Evolutionary conservation across 2,888 invertebrate species (phyloP).

Genomic region (Spodoptera exigua): DNA sequence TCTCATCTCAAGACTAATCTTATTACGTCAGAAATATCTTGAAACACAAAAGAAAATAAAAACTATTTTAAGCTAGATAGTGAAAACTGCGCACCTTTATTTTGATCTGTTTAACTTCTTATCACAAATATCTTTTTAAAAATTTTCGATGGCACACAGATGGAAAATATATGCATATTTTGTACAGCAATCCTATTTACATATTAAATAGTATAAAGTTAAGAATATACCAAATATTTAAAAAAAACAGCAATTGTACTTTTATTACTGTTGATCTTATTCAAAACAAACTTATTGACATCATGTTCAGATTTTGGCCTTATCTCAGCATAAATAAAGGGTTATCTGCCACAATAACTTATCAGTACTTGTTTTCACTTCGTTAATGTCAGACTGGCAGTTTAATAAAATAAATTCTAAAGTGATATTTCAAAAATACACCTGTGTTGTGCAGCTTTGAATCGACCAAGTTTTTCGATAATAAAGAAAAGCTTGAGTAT

Average conservation of each 20-base stretch:
- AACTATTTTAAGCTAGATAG: no score
- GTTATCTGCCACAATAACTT: conserved; percentile 72
- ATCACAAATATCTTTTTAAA: no score
- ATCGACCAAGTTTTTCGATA: conserved; percentile 6
- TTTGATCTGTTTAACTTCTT: not conserved
- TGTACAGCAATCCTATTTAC: conserved; percentile 18
- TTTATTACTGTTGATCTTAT: conserved; percentile 37
- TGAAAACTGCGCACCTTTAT: no score
- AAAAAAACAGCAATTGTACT: conserved; percentile 34
- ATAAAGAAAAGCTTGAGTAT: conserved; percentile 1
- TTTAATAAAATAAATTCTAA: conserved; percentile 41
- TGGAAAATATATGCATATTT: no score
- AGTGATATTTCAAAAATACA: conserved; percentile 50
- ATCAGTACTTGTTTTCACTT: conserved; percentile 72
- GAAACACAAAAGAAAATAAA: no score
- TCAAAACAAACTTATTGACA: conserved; percentile 65
- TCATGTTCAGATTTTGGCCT: conserved; percentile 66
- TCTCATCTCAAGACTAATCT: no score
- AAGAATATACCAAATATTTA: conserved; percentile 39
- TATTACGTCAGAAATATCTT: no score
- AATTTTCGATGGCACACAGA: no score
- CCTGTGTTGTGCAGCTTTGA: conserved; percentile 26
- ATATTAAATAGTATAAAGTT: conserved; percentile 28
- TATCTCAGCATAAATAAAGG: conserved; percentile 70
- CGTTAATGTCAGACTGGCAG: conserved; percentile 57